Evolutionary conservation across 2,888 invertebrate genomes (phyloP).

Genomic region (Nebria brevicollis): DNA sequence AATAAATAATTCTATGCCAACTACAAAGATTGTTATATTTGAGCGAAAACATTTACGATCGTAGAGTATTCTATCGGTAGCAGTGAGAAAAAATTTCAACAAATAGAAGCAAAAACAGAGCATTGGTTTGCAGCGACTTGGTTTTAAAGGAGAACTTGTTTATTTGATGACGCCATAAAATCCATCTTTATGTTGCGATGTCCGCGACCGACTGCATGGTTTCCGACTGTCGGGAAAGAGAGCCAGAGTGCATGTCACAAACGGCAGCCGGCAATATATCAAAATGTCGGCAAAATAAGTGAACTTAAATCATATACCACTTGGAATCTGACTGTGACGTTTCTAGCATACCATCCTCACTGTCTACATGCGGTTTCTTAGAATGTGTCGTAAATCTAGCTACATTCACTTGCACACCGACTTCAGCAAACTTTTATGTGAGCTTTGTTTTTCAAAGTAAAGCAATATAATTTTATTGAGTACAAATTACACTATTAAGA

Average conservation of each 20-base stretch:
- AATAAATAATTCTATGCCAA: slow-evolving; percentile 14
- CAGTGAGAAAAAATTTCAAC: background rate
- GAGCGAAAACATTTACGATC: background rate
- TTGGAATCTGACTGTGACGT: background rate
- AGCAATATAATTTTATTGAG: background rate
- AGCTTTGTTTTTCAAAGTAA: background rate
- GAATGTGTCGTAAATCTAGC: slow-evolving; percentile 40
- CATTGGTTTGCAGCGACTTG: background rate
- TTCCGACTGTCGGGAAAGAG: slow-evolving; percentile 7
- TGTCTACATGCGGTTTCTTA: slow-evolving; percentile 14
- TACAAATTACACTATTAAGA: background rate
- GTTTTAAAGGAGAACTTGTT: slow-evolving; percentile 35
- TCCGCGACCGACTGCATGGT: background rate
- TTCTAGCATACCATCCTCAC: background rate
- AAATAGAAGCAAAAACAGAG: slow-evolving; percentile 9
- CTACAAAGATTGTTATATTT: slow-evolving; percentile 22
- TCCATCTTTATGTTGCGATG: slow-evolving; percentile 39
- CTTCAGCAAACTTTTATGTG: background rate
- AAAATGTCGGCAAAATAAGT: slow-evolving; percentile 42
- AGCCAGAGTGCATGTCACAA: slow-evolving; percentile 32
- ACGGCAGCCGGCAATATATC: slow-evolving; percentile 33
- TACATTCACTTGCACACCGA: background rate
- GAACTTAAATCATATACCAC: slow-evolving; percentile 32
- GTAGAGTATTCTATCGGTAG: background rate
- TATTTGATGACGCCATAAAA: slow-evolving; percentile 45